Conservation (phyloP, 2,888 invertebrate species). For the Bellardia pandia region DNA sequence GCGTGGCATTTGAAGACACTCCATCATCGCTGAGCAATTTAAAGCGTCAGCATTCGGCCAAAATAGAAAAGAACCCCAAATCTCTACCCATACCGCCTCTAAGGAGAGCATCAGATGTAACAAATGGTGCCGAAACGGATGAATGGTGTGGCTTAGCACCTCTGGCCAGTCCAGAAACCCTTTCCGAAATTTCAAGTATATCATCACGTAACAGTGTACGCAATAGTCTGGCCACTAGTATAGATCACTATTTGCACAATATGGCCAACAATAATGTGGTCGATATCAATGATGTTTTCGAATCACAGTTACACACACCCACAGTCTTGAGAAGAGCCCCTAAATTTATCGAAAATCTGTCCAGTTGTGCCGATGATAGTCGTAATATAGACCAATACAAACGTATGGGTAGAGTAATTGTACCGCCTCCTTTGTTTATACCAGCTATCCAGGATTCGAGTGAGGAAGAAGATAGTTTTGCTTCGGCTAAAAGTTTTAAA, state of each 20-base stretch:
- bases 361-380: conserved; percentile 88
- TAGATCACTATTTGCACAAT: conserved; percentile 82
- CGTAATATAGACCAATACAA: conserved; percentile 86
- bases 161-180: conserved; percentile 91
- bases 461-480: conserved; percentile 78
- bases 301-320: conserved; percentile 85
- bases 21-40: conserved; percentile 74
- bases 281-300: conserved; percentile 80
- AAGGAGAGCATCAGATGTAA: conserved; percentile 80
- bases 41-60: conserved; percentile 79
- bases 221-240: conserved; percentile 83
- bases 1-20: conserved; percentile 81
- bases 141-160: conserved; percentile 90
- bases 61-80: conserved; percentile 78
- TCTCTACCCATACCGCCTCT: conserved; percentile 77
- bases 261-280: conserved; percentile 66
- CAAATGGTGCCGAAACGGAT: conserved; percentile 85
- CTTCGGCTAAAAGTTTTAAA: conserved; percentile 80
- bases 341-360: conserved; percentile 87
- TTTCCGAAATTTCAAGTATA: conserved; percentile 92
- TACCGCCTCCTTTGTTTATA: conserved; percentile 82
- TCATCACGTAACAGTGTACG: conserved; percentile 88
- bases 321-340: conserved; percentile 88
- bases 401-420: conserved; percentile 85
- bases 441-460: conserved; percentile 68